Base-by-base conservation (phyloP, 2,888 invertebrate genomes). In the Lasioglossum calceatum region DNA sequence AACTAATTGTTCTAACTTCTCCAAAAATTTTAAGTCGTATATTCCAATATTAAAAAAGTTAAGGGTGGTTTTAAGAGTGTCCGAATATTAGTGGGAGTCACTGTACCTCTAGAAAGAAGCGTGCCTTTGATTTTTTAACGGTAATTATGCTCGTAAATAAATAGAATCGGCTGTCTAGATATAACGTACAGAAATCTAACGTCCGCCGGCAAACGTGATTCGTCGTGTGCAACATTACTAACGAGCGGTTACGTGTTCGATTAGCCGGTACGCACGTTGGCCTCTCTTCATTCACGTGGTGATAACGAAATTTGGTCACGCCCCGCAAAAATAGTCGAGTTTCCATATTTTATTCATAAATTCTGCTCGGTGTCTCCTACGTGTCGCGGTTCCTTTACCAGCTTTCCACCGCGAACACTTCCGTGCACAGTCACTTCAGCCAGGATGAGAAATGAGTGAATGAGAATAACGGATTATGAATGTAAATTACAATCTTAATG, bases 261-360 rank as follows among this genome's bases (percentile, higher is more conserved):
- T 71, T 39, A 42, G 14, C n/a, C n/a, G 12, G 39, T 71, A 12
- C 5, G 64, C 19, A 3, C 54, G 4, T 47, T 78, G 42, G 54
- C 32, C 27, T 42, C 39, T 12, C 16, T 50, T 64, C 73, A n/a
- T 44, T 79, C 19, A 36, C n/a, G 16, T 10, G 19, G 3, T 74
- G 47, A 79, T 64, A 79, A 74, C 47, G n/a, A 74, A 64, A 27
- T 74, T 64, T 44, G 4, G 23, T 23, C 61, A 27, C 27, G 4
- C 12, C 14, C 4, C 4, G 0, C 4, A 23, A 72, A 71, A 79
- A 58, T 79, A 79, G 58, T 27, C 23, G 50, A n/a, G 12, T 71
- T 54, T 71, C 39, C 39, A 27, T 50, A 19, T 32, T 67, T 64
- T 64, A 74, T 50, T 80, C 74, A 74, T 80, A 79, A 73, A 64